These are phyloP conservation scores for Xestia ashworthii DNA, from an alignment of 2,888 invertebrate species.

Conservation along the genomic window DNA sequence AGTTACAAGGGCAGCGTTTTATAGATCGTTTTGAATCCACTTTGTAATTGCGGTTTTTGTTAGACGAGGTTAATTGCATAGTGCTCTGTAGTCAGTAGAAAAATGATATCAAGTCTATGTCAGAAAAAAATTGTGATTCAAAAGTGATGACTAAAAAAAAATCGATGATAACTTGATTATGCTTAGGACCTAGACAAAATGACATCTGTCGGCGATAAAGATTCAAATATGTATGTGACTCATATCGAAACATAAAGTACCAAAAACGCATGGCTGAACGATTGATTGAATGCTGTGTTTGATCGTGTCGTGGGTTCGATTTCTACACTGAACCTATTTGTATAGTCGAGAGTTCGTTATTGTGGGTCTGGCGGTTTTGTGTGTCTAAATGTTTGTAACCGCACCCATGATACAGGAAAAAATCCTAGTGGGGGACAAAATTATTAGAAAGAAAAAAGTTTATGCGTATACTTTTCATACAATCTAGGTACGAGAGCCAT, in stretches of 20 bases:
- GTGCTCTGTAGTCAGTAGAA: not conserved
- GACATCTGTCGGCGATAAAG: not conserved
- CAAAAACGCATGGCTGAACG: not conserved
- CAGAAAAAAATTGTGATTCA: not conserved
- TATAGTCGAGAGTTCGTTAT: not conserved
- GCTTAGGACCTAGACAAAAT: not conserved
- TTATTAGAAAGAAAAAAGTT: not conserved
- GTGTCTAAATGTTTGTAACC: not conserved
- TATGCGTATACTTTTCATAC: not conserved
- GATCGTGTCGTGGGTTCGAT: not conserved
- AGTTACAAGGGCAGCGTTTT: not conserved
- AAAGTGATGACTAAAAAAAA: not conserved
- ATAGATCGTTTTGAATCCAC: not conserved
- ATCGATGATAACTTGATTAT: not conserved
- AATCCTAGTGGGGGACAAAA: not conserved
- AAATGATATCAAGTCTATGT: not conserved
- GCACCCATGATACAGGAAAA: not conserved
- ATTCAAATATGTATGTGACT: not conserved
- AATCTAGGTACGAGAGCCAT: not conserved
- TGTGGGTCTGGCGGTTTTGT: not conserved
- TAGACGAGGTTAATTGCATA: not conserved
- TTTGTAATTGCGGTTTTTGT: not conserved
- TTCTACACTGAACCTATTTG: not conserved
- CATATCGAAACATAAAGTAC: not conserved
- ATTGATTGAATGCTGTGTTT: not conserved